Evolutionary conservation across 2,113 vertebrate species (phyloP), one percentile per base, ranked within the genome.

Genomic region (Sigmodon hispidus): DNA sequence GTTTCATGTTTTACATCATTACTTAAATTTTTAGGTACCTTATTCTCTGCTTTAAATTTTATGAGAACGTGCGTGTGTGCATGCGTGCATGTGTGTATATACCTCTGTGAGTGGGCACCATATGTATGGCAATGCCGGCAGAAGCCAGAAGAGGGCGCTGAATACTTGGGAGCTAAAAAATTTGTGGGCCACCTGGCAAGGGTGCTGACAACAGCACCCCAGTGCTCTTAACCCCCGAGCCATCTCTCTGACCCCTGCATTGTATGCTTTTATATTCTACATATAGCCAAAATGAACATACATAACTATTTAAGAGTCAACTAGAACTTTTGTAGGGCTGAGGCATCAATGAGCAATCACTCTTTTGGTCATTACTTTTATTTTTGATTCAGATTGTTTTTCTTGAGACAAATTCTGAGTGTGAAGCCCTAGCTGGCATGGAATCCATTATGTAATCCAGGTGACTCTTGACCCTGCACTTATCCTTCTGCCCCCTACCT

Each of bases 11-110:
- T 52, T 75, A 2, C 21, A 81, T n/a, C 55, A 79, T 86, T 73
- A 73, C 61, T 87, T 92, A 87, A 48, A 89, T 40, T 87, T 97
- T 95, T 59, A 34, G 65, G 31, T 50, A 5, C 89, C 55, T 24
- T 86, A 75, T 72, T 50, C 69, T 43, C 36, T 48, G 21, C n/a
- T 19, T 93, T 87, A 50, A 86, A 15, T 34, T 52, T 50, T 21
- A 13, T n/a, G 22, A 87, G 13, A 87, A 19, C 1, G 10, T 45
- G 40, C 19, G 4, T 43, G n/a, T 63, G 24, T 43, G n/a, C 10
- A 7, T 5, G 12, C 17, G 21, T 84, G 57, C 43, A 26, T 48
- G 81, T 65, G 57, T 65, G 43, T 85, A 6, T 65, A 34, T 11
- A 65, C 48, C 61, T 50, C 29, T 48, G 26, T 67, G 83, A 85